phyloP scores from a whole-genome alignment of 2,113 vertebrate genomes.

The Heptranchias perlo region DNA sequence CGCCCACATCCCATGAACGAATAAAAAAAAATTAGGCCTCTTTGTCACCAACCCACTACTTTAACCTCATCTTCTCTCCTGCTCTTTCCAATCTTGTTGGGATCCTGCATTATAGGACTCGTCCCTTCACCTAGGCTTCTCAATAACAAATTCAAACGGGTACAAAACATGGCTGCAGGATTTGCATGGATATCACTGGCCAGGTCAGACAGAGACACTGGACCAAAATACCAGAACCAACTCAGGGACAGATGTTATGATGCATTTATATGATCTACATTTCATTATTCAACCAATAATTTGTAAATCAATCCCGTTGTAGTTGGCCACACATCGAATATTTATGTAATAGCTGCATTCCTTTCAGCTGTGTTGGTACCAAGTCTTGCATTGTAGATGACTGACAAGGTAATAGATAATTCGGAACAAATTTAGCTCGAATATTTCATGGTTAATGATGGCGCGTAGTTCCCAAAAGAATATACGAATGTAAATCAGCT shows the following conservation, averaged over 20 bases:
- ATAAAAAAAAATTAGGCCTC: no score
- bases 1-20: no score
- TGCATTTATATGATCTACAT: no score
- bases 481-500: slow-evolving; percentile 18
- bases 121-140: not conserved
- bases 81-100: not conserved
- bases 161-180: not conserved
- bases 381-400: not conserved
- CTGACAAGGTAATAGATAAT: slow-evolving; percentile 18
- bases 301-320: not conserved
- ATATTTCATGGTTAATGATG: slow-evolving; percentile 22
- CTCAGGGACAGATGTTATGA: not conserved
- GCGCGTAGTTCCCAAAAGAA: not conserved
- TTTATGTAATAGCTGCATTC: not conserved
- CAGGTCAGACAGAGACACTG: not conserved
- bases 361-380: not conserved
- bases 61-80: no score
- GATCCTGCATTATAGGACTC: not conserved
- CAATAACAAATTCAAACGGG: not conserved
- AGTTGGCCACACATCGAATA: not conserved
- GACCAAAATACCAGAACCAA: not conserved
- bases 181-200: not conserved
- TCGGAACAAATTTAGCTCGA: not conserved
- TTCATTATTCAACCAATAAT: not conserved
- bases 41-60: no score